These are phyloP conservation scores for Gambusia holbrooki DNA, from an alignment of 2,113 vertebrate genomes.

Conservation along the genomic window DNA sequence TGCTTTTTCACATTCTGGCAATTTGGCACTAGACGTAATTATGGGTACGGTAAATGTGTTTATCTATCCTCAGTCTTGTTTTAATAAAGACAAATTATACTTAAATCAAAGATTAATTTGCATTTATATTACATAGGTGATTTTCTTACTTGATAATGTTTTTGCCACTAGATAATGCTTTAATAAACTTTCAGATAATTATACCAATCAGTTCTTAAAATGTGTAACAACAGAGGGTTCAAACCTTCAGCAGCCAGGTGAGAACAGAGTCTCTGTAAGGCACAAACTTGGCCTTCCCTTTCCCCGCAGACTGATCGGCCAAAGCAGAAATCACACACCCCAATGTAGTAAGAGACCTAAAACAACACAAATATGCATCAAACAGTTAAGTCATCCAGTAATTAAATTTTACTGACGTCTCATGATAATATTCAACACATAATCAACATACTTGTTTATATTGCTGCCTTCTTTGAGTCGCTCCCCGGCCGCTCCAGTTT, in stretches of 20 bases:
- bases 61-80: background rate
- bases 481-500: conserved; percentile 96
- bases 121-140: background rate
- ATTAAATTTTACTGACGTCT: background rate
- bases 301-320: conserved; percentile 96
- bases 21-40: background rate
- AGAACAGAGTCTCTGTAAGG: conserved; percentile 98
- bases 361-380: conserved; percentile 20
- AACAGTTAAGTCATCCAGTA: background rate
- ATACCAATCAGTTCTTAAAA: background rate
- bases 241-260: conserved; percentile 98
- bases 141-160: no score
- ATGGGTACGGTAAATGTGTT: background rate
- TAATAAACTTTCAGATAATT: no score
- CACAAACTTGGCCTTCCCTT: conserved; percentile 96
- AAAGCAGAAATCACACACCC: conserved; percentile 97
- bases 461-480: conserved; percentile 98
- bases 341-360: conserved; percentile 93
- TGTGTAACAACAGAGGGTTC: background rate
- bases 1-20: background rate
- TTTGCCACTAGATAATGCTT: no score
- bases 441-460: conserved; percentile 90
- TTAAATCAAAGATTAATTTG: no score
- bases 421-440: background rate
- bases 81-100: background rate